Evolutionary conservation across 2,113 vertebrate species (phyloP).

Genomic region (Catharus bicknelli): DNA sequence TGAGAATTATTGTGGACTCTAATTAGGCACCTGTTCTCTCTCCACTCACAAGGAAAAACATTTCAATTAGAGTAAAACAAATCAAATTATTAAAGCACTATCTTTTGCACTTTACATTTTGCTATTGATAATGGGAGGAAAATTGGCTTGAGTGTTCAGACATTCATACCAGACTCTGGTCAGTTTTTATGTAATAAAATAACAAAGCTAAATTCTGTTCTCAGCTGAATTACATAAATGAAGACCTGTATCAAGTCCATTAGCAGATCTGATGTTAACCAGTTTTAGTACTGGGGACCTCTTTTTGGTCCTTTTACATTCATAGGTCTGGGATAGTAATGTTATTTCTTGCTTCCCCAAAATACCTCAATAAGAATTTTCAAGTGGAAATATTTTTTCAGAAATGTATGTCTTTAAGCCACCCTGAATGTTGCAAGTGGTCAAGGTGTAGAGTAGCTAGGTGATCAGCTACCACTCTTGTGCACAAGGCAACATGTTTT

Average conservation of each 20-base stretch:
- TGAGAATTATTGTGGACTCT: conserved; percentile 49
- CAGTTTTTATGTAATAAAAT: neutral
- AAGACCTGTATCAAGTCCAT: neutral
- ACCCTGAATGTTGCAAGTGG: neutral
- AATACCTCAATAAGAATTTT: neutral
- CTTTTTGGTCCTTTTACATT: neutral
- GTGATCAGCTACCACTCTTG: neutral
- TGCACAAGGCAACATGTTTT: neutral
- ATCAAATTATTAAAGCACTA: conserved; percentile 36
- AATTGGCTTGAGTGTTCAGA: conserved; percentile 4
- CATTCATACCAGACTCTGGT: neutral
- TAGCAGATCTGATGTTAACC: neutral
- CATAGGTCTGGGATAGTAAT: neutral
- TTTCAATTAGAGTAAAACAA: conserved; percentile 63
- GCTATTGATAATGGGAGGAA: conserved; percentile 24
- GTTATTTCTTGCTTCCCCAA: neutral
- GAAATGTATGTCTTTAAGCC: neutral
- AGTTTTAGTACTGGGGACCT: neutral
- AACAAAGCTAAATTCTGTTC: neutral
- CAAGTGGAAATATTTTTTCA: neutral
- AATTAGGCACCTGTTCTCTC: conserved; percentile 61
- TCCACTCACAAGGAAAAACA: conserved; percentile 54
- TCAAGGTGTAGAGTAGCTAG: neutral
- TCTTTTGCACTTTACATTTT: neutral
- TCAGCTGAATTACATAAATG: neutral